phyloP scores from a whole-genome alignment of 2,888 invertebrate genomes.

The Drosophila limbata region DNA sequence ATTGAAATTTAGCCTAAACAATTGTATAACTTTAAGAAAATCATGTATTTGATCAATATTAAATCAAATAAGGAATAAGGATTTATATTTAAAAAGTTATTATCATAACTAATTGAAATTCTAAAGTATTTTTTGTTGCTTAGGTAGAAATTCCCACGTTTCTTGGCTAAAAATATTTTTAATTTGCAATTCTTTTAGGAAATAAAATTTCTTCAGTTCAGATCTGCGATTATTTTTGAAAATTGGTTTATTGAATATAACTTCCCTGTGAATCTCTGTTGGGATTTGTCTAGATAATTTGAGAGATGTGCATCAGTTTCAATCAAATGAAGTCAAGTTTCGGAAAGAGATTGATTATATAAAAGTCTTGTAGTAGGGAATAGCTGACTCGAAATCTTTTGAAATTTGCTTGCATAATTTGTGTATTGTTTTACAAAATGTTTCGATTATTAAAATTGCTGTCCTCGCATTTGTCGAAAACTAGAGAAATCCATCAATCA shows the following conservation, averaged over 20 bases:
- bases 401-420: not conserved
- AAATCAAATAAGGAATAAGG: not conserved
- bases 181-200: too few species aligned
- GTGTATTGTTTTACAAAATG: not conserved
- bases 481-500: conserved; percentile 44
- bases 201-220: not conserved
- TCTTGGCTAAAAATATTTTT: not conserved
- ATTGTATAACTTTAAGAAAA: not conserved
- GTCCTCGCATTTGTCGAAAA: conserved; percentile 23
- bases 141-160: too few species aligned
- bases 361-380: not conserved
- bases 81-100: not conserved
- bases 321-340: not conserved
- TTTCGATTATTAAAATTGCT: conserved; percentile 1
- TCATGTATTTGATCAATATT: not conserved
- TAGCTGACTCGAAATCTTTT: not conserved
- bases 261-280: not conserved
- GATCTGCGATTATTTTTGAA: not conserved
- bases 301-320: not conserved
- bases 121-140: not conserved
- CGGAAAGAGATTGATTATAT: not conserved
- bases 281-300: not conserved
- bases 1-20: not conserved
- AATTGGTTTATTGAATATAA: not conserved
- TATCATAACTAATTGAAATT: not conserved